Evolutionary conservation across 2,113 vertebrate species (phyloP), one percentile per base, ranked within the genome.

Genomic region (Nesoenas mayeri): DNA sequence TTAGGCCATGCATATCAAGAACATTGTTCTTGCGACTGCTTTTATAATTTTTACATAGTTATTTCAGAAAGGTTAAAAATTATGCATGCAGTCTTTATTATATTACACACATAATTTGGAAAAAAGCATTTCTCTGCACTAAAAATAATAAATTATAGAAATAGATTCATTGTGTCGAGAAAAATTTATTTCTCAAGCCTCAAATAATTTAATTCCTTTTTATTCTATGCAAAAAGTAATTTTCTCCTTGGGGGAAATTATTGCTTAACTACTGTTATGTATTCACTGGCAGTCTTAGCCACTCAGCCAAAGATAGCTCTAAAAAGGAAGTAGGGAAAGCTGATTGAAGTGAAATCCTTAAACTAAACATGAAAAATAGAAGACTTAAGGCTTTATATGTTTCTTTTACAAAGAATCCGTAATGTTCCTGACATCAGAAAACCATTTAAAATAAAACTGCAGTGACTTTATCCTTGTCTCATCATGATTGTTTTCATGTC

Each of bases 121-220:
- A 66, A 93, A 91, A 96, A 88, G 40, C 62, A 93, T 95, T 97
- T 93, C 69, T 81, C 74, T 97, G 80, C 38, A 69, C 88, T 89
- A 89, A 96, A 98, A 97, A 94, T 97, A 97, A 97, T 96, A 95
- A 94, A 96, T 97, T 93, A 96, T 88, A 93, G 90, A 93, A 97
- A 87, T 86, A 86, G 42, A 96, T 97, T 95, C 91, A 97, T 97
- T 97, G 48, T 96, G 61, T 93, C 17, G 25, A 96, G 91, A 96
- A 92, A 93, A 93, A 84, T 60, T 82, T 95, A 95, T 97, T 97
- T 97, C 84, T 96, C 3, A 51, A 96, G 66, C 79, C 85, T 97
- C 78, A 93, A 91, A 96, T 97, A 93, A 97, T 95, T 97, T 96
- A 88, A 96, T 97, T 95, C 64, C 88, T 94, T 97, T 97, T 96